phyloP scores from a whole-genome alignment of 2,113 vertebrate genomes.

The Percopsis transmontana region DNA sequence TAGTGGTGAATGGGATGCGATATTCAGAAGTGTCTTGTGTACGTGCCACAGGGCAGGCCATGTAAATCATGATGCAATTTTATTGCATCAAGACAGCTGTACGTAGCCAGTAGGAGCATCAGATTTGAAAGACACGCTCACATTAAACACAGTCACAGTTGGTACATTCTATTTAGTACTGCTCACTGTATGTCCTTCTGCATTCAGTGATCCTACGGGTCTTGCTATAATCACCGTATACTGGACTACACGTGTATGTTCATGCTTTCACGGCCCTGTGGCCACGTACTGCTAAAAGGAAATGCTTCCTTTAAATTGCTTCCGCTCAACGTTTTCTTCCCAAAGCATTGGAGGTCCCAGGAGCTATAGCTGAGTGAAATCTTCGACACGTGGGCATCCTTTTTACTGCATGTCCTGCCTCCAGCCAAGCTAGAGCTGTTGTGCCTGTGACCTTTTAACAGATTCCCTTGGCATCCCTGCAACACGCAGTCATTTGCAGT shows the following conservation, averaged over 20 bases:
- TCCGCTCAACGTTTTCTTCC: constrained; percentile 30
- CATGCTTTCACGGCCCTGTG: constrained; percentile 13
- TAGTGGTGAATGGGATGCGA: no score
- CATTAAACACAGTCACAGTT: constrained; percentile 24
- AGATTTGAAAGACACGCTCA: constrained; percentile 28
- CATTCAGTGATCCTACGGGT: constrained; percentile 46
- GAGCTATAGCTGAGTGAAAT: constrained; percentile 13
- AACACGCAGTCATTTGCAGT: constrained; percentile 71
- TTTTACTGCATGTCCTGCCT: constrained; percentile 61
- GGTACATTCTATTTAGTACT: constrained; percentile 13
- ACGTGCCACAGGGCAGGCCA: no score
- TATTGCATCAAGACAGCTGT: constrained; percentile 4
- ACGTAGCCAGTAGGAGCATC: constrained; percentile 14
- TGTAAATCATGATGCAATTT: no score
- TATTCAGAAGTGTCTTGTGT: no score
- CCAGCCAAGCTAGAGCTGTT: constrained; percentile 52
- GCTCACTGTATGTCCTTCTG: constrained; percentile 38
- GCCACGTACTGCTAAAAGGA: background rate
- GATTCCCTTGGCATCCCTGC: constrained; percentile 64
- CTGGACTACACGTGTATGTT: constrained; percentile 4
- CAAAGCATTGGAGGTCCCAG: constrained; percentile 43
- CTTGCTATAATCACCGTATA: constrained; percentile 38
- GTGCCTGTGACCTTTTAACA: constrained; percentile 74
- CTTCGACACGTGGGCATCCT: constrained; percentile 43
- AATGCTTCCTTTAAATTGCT: constrained; percentile 1